Percentiles rank a stretch among this genome's conserved stretches.
Conservation (phyloP, 2,113 vertebrate species). For the Lasiurus cinereus region DNA sequence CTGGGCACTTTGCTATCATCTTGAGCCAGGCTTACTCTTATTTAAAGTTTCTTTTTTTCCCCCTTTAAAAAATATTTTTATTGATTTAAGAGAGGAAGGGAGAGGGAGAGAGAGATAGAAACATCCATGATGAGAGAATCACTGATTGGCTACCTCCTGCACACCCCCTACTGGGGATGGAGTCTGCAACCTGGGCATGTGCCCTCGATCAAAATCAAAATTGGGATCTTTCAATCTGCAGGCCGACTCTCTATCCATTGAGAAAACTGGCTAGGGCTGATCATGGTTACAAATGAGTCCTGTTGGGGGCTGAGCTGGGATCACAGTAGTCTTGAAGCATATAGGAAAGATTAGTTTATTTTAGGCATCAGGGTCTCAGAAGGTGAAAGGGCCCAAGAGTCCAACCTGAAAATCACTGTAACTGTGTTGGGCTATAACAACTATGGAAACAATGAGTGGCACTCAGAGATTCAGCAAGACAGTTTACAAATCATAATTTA, state of each 20-base stretch:
- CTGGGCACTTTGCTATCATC: slow-evolving; percentile 8
- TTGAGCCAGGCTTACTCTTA: background rate
- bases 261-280: background rate
- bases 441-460: background rate
- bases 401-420: slow-evolving; percentile 38
- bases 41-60: background rate
- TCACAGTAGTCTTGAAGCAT: background rate
- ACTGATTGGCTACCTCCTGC: too few relatives aligned
- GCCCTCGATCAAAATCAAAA: too few relatives aligned
- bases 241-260: too few relatives aligned
- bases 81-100: too few relatives aligned
- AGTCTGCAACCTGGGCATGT: too few relatives aligned
- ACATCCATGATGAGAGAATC: too few relatives aligned
- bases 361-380: background rate
- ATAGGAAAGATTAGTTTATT: slow-evolving; percentile 6
- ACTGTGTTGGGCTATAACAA: background rate
- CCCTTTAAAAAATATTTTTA: too few relatives aligned
- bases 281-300: slow-evolving; percentile 32
- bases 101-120: too few relatives aligned
- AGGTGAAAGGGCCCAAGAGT: slow-evolving; percentile 14
- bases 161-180: too few relatives aligned
- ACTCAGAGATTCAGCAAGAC: slow-evolving; percentile 21
- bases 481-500: background rate
- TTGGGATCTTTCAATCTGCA: too few relatives aligned
- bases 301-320: background rate